These are phyloP conservation scores for Parazoanthus atlanticus DNA, from an alignment of 92 coral and sea anemone species.

Conservation along the genomic window DNA sequence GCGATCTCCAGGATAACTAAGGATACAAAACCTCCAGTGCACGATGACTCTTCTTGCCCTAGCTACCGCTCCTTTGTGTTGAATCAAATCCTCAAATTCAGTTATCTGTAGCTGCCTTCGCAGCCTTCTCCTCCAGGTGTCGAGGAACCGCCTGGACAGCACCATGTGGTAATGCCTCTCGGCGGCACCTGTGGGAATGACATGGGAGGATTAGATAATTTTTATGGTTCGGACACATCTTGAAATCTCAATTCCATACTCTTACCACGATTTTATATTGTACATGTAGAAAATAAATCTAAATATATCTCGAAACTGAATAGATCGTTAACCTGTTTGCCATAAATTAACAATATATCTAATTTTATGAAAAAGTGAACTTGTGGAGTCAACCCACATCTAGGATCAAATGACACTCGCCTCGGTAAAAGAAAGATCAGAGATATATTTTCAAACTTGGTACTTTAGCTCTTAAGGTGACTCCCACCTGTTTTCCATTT, in stretches of 20 bases:
- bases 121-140: constrained; percentile 68
- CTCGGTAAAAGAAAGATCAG: neutral
- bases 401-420: neutral
- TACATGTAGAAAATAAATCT: no score
- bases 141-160: constrained; percentile 48
- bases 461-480: neutral
- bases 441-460: neutral
- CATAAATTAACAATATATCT: neutral
- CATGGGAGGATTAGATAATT: no score
- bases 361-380: neutral
- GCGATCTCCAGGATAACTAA: neutral
- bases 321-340: no score
- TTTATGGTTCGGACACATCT: neutral
- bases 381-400: neutral
- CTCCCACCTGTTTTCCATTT: no score
- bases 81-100: constrained; percentile 80
- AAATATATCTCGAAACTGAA: no score
- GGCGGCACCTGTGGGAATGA: neutral
- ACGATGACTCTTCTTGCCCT: constrained; percentile 73
- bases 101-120: constrained; percentile 69
- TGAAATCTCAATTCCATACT: no score
- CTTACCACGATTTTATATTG: no score
- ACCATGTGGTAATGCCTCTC: constrained; percentile 39
- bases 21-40: constrained; percentile 96
- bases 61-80: constrained; percentile 72